These are phyloP conservation scores for Hydractinia symbiolongicarpus DNA, from an alignment of 30 jellyfish, hydroid and myxozoan genomes.

Conservation along the genomic window DNA sequence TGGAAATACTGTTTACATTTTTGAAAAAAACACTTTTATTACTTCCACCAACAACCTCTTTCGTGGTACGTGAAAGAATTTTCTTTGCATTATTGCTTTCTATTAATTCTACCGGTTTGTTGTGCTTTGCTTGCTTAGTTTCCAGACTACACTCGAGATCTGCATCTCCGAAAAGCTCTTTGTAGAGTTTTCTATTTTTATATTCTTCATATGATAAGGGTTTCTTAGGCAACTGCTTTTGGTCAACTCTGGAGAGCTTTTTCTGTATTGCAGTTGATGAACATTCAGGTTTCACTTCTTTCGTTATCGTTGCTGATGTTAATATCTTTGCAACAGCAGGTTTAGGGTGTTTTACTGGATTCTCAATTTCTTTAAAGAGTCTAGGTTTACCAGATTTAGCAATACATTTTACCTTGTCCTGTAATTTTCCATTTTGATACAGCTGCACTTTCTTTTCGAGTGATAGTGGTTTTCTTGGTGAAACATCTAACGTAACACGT, in stretches of 20 bases:
- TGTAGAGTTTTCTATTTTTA: not conserved
- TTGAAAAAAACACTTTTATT: not conserved
- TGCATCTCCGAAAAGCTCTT: constrained; percentile 35
- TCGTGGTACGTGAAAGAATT: not conserved
- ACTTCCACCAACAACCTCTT: not conserved
- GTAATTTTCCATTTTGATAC: not conserved
- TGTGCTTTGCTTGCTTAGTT: not conserved
- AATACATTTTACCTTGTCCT: no score
- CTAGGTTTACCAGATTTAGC: no score
- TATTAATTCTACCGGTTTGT: not conserved
- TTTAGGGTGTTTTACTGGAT: not conserved
- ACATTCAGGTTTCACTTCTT: no score
- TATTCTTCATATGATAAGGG: not conserved
- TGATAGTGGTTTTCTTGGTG: not conserved
- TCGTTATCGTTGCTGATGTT: not conserved
- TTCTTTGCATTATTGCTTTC: not conserved
- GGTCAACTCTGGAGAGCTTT: not conserved
- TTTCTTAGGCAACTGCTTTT: not conserved
- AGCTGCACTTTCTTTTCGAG: constrained; percentile 14
- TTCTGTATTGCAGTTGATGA: no score
- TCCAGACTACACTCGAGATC: not conserved
- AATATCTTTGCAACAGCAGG: not conserved
- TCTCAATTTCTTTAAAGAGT: not conserved
- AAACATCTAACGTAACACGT: no score
- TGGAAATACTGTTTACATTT: not conserved